These are phyloP conservation scores for Idaea biselata DNA, from an alignment of 2,888 invertebrate species.

Conservation along the genomic window DNA sequence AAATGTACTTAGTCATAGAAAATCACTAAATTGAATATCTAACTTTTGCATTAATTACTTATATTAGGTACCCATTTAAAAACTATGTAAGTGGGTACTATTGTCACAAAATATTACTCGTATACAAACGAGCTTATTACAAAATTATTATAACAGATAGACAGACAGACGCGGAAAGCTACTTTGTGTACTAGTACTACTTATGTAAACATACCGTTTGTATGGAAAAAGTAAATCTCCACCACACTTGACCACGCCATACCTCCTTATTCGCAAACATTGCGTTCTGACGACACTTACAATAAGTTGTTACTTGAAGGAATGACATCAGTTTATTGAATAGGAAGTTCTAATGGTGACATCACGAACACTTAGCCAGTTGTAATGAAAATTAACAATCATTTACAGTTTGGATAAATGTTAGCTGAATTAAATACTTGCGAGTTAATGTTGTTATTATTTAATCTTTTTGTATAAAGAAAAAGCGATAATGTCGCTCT, in stretches of 20 bases:
- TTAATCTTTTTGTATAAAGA: too few species aligned
- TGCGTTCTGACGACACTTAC: background rate
- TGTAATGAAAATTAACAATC: slow-evolving; percentile 15
- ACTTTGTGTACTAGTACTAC: background rate
- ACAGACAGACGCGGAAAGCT: background rate
- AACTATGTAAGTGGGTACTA: too few species aligned
- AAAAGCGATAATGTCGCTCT: too few species aligned
- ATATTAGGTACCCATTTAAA: too few species aligned
- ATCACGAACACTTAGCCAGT: slow-evolving; percentile 14
- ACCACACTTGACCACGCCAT: background rate
- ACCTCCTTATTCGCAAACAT: background rate
- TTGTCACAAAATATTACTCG: too few species aligned
- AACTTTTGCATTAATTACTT: too few species aligned
- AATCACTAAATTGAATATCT: too few species aligned
- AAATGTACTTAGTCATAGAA: too few species aligned
- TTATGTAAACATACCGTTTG: background rate
- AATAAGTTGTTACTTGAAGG: background rate
- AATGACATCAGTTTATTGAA: slow-evolving; percentile 17
- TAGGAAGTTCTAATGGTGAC: slow-evolving; percentile 17
- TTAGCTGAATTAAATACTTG: too few species aligned
- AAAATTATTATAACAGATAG: background rate
- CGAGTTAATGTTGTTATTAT: too few species aligned
- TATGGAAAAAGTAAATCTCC: background rate
- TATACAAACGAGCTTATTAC: too few species aligned
- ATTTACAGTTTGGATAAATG: slow-evolving; percentile 9